Evolutionary conservation across 2,888 invertebrate species (phyloP).

Genomic region (Seladonia tumulorum): DNA sequence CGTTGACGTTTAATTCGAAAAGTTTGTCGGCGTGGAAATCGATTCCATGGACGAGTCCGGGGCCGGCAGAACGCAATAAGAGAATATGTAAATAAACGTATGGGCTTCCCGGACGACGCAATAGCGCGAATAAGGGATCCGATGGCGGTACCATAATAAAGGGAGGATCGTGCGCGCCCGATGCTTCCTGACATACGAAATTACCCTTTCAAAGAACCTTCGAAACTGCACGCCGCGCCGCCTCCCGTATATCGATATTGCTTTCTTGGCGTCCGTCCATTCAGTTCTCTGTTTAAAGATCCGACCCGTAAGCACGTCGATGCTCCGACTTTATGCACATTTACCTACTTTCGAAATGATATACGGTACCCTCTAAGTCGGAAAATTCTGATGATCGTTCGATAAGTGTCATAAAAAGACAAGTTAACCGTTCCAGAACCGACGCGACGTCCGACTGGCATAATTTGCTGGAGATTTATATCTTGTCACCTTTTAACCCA

Average conservation of each 20-base stretch:
- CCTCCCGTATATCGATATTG: not conserved
- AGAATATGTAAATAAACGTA: conserved; percentile 20
- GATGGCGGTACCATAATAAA: conserved; percentile 17
- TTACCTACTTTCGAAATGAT: not conserved
- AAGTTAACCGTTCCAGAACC: too few species aligned
- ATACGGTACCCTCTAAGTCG: not conserved
- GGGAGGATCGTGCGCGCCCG: not conserved
- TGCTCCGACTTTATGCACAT: not conserved
- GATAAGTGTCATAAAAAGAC: too few species aligned
- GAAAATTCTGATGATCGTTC: too few species aligned
- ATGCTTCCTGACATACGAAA: conserved; percentile 13
- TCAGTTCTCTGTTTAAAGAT: conserved; percentile 13
- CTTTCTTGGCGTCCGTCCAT: not conserved
- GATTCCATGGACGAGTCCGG: not conserved
- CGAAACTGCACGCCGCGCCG: conserved; percentile 4
- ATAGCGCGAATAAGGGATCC: conserved; percentile 1
- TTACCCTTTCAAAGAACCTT: conserved; percentile 7
- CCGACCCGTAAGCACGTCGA: not conserved
- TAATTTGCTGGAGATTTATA: too few species aligned
- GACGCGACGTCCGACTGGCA: too few species aligned
- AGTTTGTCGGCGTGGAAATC: not conserved
- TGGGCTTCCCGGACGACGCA: not conserved
- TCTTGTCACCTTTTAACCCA: too few species aligned
- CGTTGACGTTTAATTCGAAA: conserved; percentile 14
- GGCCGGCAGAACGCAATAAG: not conserved